A percentile compares a stretch with the other conserved stretches of the same genome.
These are phyloP conservation scores for Ceyx erithaca DNA, from an alignment of 2,797 vertebrate species.

Conservation along the genomic window DNA sequence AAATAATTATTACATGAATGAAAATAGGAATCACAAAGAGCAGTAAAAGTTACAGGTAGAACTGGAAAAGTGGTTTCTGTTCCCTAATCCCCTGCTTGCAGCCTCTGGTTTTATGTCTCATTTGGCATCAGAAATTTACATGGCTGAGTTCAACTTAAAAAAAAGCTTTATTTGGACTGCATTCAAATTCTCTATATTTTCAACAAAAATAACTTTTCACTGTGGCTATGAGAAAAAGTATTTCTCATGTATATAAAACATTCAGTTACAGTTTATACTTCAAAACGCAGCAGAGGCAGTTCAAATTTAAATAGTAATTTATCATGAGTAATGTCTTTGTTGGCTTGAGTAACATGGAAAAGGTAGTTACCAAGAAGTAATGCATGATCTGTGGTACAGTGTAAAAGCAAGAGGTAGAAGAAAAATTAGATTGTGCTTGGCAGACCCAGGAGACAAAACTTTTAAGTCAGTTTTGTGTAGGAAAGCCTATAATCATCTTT, in stretches of 20 bases:
- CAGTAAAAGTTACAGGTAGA: not conserved
- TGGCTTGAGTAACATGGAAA: not conserved
- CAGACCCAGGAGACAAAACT: constrained; percentile 16
- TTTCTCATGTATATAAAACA: constrained; percentile 9
- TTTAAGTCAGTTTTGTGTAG: not conserved
- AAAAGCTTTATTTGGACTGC: constrained; percentile 33
- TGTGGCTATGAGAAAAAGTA: not conserved
- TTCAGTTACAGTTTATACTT: constrained; percentile 15
- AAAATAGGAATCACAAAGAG: not conserved
- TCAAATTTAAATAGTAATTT: constrained; percentile 48
- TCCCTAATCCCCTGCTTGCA: not conserved
- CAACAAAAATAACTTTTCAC: constrained; percentile 4
- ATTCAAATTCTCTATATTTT: constrained; percentile 17
- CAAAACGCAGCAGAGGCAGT: not conserved
- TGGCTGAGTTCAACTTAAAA: not conserved
- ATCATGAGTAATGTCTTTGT: constrained; percentile 19
- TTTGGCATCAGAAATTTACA: constrained; percentile 4
- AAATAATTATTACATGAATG: not conserved
- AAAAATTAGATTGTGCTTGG: not conserved
- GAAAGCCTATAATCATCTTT: not conserved
- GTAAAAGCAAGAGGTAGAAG: not conserved
- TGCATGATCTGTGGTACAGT: rapidly evolving
- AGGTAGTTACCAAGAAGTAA: not conserved
- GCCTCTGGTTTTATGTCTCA: not conserved
- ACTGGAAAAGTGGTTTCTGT: constrained; percentile 16